Evolutionary conservation across 2,888 invertebrate genomes (phyloP).

Genomic region (Lypha dubia): DNA sequence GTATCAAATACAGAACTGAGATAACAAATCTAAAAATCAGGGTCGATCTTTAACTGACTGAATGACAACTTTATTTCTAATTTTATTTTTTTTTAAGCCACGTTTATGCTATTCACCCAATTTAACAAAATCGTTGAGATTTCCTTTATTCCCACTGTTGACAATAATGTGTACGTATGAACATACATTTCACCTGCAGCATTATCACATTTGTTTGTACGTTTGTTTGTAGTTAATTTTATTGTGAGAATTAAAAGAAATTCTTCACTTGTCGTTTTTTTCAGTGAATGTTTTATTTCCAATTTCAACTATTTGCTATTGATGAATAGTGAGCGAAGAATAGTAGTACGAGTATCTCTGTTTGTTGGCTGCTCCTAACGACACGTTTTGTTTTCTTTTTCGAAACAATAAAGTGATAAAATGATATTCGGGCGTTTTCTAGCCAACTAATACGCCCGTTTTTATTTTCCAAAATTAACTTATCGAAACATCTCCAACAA

Average conservation of each 20-base stretch:
- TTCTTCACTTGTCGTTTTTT: slow-evolving; percentile 48
- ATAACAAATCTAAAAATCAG: no score
- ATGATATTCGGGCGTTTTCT: slow-evolving; percentile 69
- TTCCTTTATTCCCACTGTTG: neutral
- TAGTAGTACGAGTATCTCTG: slow-evolving; percentile 13
- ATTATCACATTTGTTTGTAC: neutral
- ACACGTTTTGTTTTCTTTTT: slow-evolving; percentile 69
- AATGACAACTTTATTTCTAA: slow-evolving; percentile 28
- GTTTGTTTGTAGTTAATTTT: neutral
- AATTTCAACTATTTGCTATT: slow-evolving; percentile 10
- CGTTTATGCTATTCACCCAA: slow-evolving; percentile 18
- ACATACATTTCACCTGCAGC: slow-evolving; percentile 50
- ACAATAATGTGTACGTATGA: slow-evolving; percentile 8
- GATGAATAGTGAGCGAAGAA: slow-evolving; percentile 37
- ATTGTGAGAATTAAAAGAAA: slow-evolving; percentile 43
- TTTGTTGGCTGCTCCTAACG: slow-evolving; percentile 48
- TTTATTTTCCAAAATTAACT: slow-evolving; percentile 30
- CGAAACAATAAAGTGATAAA: slow-evolving; percentile 51
- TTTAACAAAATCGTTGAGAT: slow-evolving; percentile 13
- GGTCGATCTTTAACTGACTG: neutral
- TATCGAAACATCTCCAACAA: slow-evolving; percentile 33
- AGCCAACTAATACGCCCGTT: slow-evolving; percentile 62
- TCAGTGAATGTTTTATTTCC: slow-evolving; percentile 34
- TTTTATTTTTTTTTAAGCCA: slow-evolving; percentile 9
- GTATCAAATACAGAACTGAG: no score